Conservation (phyloP, 2,797 vertebrate genomes). For the Centropyge bicolor region DNA sequence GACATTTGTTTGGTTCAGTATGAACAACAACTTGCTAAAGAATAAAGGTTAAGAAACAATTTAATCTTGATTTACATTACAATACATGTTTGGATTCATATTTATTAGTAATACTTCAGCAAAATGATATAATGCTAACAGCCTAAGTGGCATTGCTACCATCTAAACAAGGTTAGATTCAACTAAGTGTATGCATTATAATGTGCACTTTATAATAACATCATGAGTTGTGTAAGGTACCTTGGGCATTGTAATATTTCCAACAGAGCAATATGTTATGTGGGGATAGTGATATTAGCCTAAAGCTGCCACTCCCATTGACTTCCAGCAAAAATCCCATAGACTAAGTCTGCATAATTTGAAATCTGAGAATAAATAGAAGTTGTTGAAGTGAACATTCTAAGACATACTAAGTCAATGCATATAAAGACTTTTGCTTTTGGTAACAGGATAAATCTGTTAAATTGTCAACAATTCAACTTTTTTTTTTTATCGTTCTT, state of each 20-base stretch:
- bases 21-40: neutral
- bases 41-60: neutral
- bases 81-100: no score
- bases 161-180: no score
- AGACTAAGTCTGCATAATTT: neutral
- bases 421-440: neutral
- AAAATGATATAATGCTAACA: neutral
- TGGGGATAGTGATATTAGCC: neutral
- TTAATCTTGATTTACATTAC: neutral
- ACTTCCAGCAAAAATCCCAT: neutral
- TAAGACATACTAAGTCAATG: neutral
- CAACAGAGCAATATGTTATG: neutral
- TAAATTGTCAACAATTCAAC: neutral
- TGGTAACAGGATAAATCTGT: neutral
- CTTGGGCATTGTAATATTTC: neutral
- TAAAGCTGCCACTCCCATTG: neutral
- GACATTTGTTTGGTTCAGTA: neutral
- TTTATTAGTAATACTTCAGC: no score
- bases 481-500: neutral
- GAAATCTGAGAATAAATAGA: slow-evolving; percentile 8
- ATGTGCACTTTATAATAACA: neutral
- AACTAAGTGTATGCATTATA: no score
- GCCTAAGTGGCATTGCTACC: neutral
- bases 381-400: neutral
- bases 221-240: neutral